These are phyloP conservation scores for Pseudomyrmex dendroicus DNA, from an alignment of 1,140 invertebrate genomes.

Conservation along the genomic window DNA sequence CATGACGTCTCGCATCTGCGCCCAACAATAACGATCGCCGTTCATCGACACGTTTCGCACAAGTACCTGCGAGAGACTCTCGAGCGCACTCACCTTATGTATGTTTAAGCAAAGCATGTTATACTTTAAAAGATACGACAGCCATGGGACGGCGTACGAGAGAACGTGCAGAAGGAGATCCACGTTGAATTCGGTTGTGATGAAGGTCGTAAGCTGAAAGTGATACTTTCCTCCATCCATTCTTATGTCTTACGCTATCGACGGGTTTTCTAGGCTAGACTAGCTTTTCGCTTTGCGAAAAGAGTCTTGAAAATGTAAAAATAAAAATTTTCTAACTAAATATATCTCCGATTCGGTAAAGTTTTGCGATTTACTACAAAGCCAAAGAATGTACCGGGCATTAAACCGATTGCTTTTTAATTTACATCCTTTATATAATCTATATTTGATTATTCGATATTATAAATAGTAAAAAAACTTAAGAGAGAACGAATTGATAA, in stretches of 20 bases:
- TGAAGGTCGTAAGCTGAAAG: constrained; percentile 43
- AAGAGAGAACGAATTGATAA: too few relatives aligned
- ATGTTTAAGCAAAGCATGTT: constrained; percentile 13
- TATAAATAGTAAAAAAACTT: background rate
- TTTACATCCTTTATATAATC: too few relatives aligned
- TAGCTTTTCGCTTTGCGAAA: too few relatives aligned
- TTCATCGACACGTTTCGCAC: background rate
- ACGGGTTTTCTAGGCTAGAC: too few relatives aligned
- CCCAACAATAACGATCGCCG: background rate
- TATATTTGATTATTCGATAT: too few relatives aligned
- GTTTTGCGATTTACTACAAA: too few relatives aligned
- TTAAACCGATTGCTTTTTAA: too few relatives aligned
- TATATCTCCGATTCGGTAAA: too few relatives aligned
- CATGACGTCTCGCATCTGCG: constrained; percentile 2
- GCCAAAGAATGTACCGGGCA: too few relatives aligned
- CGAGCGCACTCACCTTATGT: constrained; percentile 4
- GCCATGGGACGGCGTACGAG: background rate
- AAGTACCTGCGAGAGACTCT: background rate
- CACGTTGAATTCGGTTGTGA: constrained; percentile 13
- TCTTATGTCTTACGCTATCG: background rate
- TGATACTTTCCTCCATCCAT: background rate
- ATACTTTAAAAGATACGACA: constrained; percentile 6
- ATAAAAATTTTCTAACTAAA: too few relatives aligned
- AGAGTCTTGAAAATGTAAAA: too few relatives aligned
- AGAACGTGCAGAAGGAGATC: constrained; percentile 39